Conservation (phyloP, 30 jellyfish, hydroid and myxozoan species). For the Chrysaora quinquecirrha region DNA sequence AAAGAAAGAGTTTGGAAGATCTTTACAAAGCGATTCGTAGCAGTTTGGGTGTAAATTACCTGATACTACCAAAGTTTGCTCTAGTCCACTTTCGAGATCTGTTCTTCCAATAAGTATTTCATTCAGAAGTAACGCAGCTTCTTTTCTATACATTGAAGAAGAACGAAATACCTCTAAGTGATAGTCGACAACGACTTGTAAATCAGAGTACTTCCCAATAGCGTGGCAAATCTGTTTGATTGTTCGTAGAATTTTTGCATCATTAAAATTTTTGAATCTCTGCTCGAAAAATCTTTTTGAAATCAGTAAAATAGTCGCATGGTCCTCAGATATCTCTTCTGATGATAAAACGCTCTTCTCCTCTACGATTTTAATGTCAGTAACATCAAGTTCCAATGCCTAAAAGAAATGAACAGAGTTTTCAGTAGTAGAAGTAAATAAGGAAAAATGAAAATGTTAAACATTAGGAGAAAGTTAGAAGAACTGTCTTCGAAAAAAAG, state of each 20-base stretch:
- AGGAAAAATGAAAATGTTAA: too few relatives aligned
- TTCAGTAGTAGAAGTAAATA: too few relatives aligned
- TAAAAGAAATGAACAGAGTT: neutral
- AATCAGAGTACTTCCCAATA: conserved; percentile 68
- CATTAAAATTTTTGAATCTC: conserved; percentile 67
- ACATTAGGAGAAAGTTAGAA: too few relatives aligned
- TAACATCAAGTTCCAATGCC: conserved; percentile 79
- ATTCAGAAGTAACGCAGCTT: conserved; percentile 66
- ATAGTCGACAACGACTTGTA: conserved; percentile 69
- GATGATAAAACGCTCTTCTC: conserved; percentile 43
- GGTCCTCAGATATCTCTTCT: conserved; percentile 1
- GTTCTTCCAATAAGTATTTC: conserved; percentile 55
- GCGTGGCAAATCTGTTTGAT: conserved; percentile 54
- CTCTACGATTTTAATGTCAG: conserved; percentile 69
- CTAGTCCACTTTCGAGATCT: too few relatives aligned
- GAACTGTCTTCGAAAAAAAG: too few relatives aligned
- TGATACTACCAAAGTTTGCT: too few relatives aligned
- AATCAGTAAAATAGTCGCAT: neutral
- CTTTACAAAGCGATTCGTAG: too few relatives aligned
- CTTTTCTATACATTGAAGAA: conserved; percentile 59
- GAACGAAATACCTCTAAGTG: conserved; percentile 66
- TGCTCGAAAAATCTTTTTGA: neutral
- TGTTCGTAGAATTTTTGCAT: conserved; percentile 24
- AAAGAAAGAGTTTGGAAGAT: too few relatives aligned
- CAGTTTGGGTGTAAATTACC: too few relatives aligned